These are phyloP conservation scores for Gobius niger DNA, from an alignment of 2,113 vertebrate species.

Conservation along the genomic window DNA sequence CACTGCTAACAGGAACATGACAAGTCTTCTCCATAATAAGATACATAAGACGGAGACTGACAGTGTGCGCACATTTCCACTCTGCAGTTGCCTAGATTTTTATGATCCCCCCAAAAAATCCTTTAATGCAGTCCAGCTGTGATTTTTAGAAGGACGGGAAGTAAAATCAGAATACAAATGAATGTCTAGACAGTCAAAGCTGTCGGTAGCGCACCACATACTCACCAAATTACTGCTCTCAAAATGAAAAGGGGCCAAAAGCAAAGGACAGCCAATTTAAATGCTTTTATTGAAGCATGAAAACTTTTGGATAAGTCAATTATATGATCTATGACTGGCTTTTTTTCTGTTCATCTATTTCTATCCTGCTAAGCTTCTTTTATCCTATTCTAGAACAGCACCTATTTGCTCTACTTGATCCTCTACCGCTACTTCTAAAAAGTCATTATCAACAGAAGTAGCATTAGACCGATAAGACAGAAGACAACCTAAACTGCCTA, in stretches of 20 bases:
- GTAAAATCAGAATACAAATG: constrained; percentile 70
- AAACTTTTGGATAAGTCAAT: constrained; percentile 37
- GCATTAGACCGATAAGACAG: no score
- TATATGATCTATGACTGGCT: constrained; percentile 32
- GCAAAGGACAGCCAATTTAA: constrained; percentile 50
- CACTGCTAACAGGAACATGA: background rate
- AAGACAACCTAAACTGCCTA: no score
- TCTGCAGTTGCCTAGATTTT: constrained; percentile 21
- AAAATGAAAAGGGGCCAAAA: constrained; percentile 46
- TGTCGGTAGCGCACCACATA: constrained; percentile 43
- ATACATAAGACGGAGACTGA: background rate
- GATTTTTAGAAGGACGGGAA: constrained; percentile 38
- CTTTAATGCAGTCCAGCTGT: constrained; percentile 52
- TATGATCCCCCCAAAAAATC: constrained; percentile 46
- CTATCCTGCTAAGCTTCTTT: background rate
- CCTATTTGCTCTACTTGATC: no score
- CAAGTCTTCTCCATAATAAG: background rate
- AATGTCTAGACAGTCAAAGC: constrained; percentile 59
- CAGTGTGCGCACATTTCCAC: constrained; percentile 13
- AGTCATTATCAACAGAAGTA: no score
- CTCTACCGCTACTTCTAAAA: no score
- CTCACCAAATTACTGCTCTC: constrained; percentile 57
- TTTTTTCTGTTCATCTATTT: background rate
- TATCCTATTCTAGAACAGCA: background rate
- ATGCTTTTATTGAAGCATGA: constrained; percentile 45